Conservation (phyloP, 64 coral and sea anemone genomes). For the Dendrophyllia cribrosa region DNA sequence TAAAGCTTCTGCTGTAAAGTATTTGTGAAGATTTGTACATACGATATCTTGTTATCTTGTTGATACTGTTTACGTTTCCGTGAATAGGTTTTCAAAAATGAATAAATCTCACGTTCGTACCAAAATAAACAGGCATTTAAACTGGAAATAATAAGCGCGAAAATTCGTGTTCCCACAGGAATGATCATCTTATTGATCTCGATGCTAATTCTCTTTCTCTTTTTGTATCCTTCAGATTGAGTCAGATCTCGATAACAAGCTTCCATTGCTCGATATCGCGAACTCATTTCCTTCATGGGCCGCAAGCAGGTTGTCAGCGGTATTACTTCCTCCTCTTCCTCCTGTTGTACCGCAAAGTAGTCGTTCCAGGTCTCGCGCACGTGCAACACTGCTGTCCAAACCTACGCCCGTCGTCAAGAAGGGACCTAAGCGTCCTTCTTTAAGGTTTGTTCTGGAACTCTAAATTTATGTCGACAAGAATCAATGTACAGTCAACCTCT, state of each 20-base stretch:
- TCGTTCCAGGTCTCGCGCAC: slow-evolving; percentile 60
- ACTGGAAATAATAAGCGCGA: no score
- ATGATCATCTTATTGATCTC: not conserved
- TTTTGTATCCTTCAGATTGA: slow-evolving; percentile 43
- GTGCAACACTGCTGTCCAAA: slow-evolving; percentile 8
- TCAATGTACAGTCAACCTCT: no score
- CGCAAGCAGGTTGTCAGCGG: slow-evolving; percentile 68
- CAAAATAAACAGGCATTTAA: no score
- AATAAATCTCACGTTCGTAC: no score
- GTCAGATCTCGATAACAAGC: slow-evolving; percentile 47
- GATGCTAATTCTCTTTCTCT: not conserved
- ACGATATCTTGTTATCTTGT: no score
- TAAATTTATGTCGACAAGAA: not conserved
- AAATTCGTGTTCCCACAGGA: no score
- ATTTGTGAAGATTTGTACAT: no score
- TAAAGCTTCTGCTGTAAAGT: no score
- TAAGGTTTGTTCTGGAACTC: slow-evolving; percentile 54
- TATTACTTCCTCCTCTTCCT: slow-evolving; percentile 68
- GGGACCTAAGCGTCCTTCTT: slow-evolving; percentile 70
- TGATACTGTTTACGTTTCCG: no score
- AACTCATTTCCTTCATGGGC: slow-evolving; percentile 50
- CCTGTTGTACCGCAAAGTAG: slow-evolving; percentile 45
- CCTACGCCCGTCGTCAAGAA: slow-evolving; percentile 14
- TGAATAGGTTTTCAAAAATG: no score
- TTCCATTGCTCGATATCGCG: slow-evolving; percentile 4